Base-by-base conservation (phyloP, 1,140 invertebrate genomes). In the Brachionus plicatilis region DNA sequence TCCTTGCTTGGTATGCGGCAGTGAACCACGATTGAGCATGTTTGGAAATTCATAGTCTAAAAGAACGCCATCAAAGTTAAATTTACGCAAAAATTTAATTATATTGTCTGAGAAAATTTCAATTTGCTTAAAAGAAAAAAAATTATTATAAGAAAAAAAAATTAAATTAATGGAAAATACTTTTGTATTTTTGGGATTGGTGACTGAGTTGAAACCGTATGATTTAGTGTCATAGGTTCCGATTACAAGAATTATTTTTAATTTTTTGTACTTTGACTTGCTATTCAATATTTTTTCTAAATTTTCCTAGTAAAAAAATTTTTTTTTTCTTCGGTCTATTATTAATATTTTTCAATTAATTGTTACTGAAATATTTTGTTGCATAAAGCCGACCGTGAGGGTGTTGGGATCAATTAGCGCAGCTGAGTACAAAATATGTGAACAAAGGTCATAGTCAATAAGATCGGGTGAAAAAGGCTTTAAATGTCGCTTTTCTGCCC, bases 1-100 rank as follows among this genome's bases (percentile, higher is more conserved):
- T 41, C 79, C 79, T 11, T 41, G n/a, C 41, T 82, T 82, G n/a
- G 79, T 45, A 47, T 27, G 17, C 0, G 53, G 53, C 7, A 14
- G 43, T 65, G 79, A 80, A 1, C 78, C 79, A 20, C 53, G 20
- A 24, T 41, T 60, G 20, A 20, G 17, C 79, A 82, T 82, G 53
- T 65, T 65, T 6, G 79, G 79, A 66, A 65, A 82, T 33, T 82
- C 79, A 47, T 82, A 82, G 53, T 82, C 79, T 11, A 82, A 65
- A 17, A 82, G 24, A 11, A 65, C 79, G 20, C 79, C 79, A 14
- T 82, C 79, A 47, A 82, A 82, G 14, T 60, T 68, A 65, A 45
- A 65, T 43, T 60, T 47, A 37, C 79, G 33, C 37, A 82, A 68
- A 68, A 43, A 82, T 11, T 60, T 37, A n/a, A 82, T 33, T 37